Conservation (phyloP, 2,888 invertebrate species). For the Cantharis flavilabris region DNA sequence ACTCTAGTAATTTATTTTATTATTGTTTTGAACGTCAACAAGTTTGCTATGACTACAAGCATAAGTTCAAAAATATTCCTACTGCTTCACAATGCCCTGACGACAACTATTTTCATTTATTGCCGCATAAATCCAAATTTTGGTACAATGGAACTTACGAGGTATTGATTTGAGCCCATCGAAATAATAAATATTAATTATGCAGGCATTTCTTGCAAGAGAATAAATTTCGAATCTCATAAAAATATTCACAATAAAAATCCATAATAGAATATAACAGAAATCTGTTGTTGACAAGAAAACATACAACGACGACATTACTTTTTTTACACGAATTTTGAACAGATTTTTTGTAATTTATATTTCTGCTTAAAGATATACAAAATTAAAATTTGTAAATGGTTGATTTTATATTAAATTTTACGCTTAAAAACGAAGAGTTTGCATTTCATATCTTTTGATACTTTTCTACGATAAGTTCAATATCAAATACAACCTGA, state of each 20-base stretch:
- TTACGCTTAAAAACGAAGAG: background rate
- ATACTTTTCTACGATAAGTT: background rate
- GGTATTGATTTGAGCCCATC: too few relatives aligned
- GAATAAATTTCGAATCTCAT: background rate
- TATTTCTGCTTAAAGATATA: background rate
- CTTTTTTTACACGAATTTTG: too few relatives aligned
- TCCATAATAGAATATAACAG: background rate
- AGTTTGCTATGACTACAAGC: too few relatives aligned
- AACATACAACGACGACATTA: background rate
- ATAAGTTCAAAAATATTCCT: too few relatives aligned
- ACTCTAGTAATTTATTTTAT: too few relatives aligned
- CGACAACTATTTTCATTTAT: too few relatives aligned
- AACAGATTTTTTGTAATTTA: background rate
- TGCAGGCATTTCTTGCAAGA: background rate
- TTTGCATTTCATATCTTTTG: background rate
- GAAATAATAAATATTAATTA: background rate
- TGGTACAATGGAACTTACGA: too few relatives aligned
- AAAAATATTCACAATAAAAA: background rate
- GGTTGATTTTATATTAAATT: background rate
- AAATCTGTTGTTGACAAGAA: background rate
- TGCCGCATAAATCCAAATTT: too few relatives aligned
- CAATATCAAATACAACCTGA: background rate
- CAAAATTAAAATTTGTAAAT: background rate
- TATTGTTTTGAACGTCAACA: too few relatives aligned
- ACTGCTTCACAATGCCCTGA: too few relatives aligned